Evolutionary conservation across 2,888 invertebrate genomes (phyloP).

Genomic region (Stegana nigrithorax): DNA sequence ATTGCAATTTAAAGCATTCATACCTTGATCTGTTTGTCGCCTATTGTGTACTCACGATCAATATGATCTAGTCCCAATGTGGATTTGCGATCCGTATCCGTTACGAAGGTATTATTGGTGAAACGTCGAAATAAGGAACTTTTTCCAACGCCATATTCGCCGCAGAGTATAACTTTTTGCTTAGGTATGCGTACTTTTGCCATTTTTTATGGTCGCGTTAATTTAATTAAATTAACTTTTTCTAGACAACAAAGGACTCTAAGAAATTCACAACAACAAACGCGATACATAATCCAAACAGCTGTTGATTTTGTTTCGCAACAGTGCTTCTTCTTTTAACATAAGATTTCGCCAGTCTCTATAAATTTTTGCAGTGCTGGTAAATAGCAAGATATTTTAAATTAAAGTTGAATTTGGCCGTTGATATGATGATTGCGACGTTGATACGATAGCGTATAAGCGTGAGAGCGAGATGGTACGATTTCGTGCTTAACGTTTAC

Average conservation of each 20-base stretch:
- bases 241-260: conserved; percentile 26
- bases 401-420: no score
- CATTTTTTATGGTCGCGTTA: conserved; percentile 72
- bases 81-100: conserved; percentile 83
- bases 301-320: conserved; percentile 21
- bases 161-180: conserved; percentile 92
- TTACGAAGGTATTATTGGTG: conserved; percentile 76
- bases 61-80: conserved; percentile 93
- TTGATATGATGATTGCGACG: no score
- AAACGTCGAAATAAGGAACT: conserved; percentile 92
- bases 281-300: no score
- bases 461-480: background rate
- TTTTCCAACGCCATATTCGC: conserved; percentile 96
- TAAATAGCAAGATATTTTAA: no score
- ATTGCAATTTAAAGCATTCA: background rate
- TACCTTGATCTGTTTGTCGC: conserved; percentile 73
- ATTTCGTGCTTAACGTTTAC: no score
- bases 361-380: no score
- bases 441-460: no score
- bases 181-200: conserved; percentile 86
- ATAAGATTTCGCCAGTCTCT: background rate
- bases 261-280: conserved; percentile 18
- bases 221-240: conserved; percentile 31
- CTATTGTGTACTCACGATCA: conserved; percentile 81
- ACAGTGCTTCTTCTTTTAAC: background rate